A percentile compares a stretch with the other conserved stretches of the same genome.
Conservation (phyloP, 2,113 vertebrate species). For the Symphodus melops region DNA sequence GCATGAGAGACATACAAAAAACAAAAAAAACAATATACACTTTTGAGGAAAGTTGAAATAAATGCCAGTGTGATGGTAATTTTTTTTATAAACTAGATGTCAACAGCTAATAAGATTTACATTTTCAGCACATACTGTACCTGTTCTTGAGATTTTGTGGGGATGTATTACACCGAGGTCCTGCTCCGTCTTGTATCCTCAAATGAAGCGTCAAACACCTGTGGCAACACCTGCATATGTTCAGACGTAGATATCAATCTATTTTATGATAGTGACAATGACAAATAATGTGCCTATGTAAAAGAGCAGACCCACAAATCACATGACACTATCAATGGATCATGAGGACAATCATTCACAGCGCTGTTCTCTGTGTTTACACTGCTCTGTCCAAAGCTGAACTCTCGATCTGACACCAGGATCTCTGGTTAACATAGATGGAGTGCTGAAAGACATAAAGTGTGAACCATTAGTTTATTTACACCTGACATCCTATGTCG, state of each 20-base stretch:
- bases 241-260: background rate
- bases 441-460: too few species aligned
- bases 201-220: background rate
- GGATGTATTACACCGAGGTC: background rate
- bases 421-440: background rate
- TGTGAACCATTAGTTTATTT: too few species aligned
- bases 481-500: too few species aligned
- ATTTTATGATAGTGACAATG: background rate
- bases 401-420: background rate
- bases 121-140: constrained; percentile 3
- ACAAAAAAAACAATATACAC: too few species aligned
- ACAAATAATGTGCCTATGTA: constrained; percentile 35
- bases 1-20: background rate
- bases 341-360: background rate
- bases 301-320: constrained; percentile 24
- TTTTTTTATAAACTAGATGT: too few species aligned
- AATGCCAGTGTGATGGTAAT: too few species aligned
- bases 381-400: background rate
- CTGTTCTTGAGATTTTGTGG: background rate
- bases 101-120: background rate
- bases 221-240: background rate
- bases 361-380: background rate
- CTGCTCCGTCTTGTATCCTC: background rate
- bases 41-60: too few species aligned
- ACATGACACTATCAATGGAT: background rate